Base-by-base conservation (phyloP, 2,888 invertebrate genomes). In the Lacanobia oleracea region DNA sequence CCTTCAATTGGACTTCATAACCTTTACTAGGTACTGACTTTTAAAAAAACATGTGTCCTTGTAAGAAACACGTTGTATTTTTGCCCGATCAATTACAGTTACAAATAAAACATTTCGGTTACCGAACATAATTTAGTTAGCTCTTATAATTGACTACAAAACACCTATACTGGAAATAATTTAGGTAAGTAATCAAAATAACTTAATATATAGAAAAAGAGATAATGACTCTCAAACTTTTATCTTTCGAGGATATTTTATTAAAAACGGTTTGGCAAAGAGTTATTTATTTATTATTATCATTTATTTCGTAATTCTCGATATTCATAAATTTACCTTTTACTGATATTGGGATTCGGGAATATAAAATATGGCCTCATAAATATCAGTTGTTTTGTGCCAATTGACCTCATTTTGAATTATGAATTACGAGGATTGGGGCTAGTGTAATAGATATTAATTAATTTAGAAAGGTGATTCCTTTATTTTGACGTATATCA, bases 331-430 rank as follows among this genome's bases (percentile, higher is more conserved):
- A 75, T 74, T 67, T 71, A 33, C 12, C 33, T 59, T 70, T 66
- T 12, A 37, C 48, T 43, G 56, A 48, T 66, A 66, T 57, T 70
- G 51, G 51, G 12, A 59, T 77, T 56, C 43, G 18, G 37, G 9
- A 45, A 56, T 69, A 40, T 54, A 63, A 56, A 75, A 69, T 64
- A 72, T 79, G 54, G 33, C 33, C 14, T 23, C 60, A 56, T 75
- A 65, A 65, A 60, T 75, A 16, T 50, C 14, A 10, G 57, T 61
- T 61, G 33, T 53, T 68, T 69, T 69, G 45, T 45, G 23, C 43
- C 33, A 68, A 45, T 27, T 53, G 43, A 68, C 43, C 43, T 33
- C 1, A 53, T 53, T 53, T 51, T 45, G 7, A 48, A 73, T 43
- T 21, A 74, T 59, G 27, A 33, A 43, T 73, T n/a, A 59, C n/a